Conservation (phyloP, 1,140 invertebrate genomes). For the Macrosteles quadrilineatus region DNA sequence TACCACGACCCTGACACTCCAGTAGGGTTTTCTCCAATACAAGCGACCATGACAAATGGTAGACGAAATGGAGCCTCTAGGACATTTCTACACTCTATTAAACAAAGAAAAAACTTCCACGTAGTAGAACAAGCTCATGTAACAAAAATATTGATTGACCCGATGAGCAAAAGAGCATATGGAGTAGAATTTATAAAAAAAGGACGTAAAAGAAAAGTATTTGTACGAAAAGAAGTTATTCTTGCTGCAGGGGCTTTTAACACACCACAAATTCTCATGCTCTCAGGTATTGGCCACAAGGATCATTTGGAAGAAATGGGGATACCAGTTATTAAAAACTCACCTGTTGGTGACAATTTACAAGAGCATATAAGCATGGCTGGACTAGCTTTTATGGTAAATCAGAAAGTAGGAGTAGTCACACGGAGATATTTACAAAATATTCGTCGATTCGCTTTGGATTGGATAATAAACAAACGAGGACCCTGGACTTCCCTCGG, state of each 20-base stretch:
- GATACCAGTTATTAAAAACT: constrained; percentile 68
- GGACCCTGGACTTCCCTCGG: constrained; percentile 63
- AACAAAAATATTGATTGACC: constrained; percentile 63
- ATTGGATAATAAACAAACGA: constrained; percentile 56
- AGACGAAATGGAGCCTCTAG: constrained; percentile 16
- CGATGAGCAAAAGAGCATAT: constrained; percentile 57
- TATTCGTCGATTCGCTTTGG: constrained; percentile 68
- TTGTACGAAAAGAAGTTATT: constrained; percentile 63
- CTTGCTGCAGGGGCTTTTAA: constrained; percentile 77
- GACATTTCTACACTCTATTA: constrained; percentile 60
- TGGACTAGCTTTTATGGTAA: constrained; percentile 78
- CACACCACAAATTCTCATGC: constrained; percentile 77
- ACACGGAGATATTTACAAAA: constrained; percentile 67
- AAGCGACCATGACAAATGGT: constrained; percentile 45
- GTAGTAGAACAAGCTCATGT: constrained; percentile 58
- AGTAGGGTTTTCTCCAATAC: constrained; percentile 51
- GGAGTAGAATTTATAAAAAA: constrained; percentile 47
- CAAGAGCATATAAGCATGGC: constrained; percentile 88
- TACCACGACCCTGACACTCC: constrained; percentile 70
- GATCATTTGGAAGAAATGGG: constrained; percentile 68
- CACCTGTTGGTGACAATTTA: constrained; percentile 79
- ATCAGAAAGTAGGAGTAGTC: constrained; percentile 75
- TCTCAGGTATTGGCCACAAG: constrained; percentile 80
- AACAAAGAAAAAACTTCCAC: constrained; percentile 62
- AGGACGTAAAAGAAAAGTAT: constrained; percentile 51